Base-by-base conservation (phyloP, 2,797 vertebrate genomes). In the Enteromius thamalakanensis region DNA sequence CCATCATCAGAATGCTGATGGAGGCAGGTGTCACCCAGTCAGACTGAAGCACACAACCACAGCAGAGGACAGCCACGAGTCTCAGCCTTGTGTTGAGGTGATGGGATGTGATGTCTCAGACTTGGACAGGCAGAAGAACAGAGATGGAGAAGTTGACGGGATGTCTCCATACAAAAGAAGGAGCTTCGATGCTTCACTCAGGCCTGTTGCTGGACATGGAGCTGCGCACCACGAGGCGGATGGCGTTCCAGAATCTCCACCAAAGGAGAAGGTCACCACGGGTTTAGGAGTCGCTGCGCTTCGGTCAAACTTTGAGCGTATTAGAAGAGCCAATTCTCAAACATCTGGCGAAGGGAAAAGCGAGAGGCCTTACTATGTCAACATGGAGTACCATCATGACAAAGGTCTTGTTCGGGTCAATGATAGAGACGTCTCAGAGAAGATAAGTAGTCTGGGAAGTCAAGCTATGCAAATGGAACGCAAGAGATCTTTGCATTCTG, bases 381-480 rank as follows among this genome's bases (percentile, higher is more conserved):
- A 98, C 90, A 95, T 99, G 94, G 97, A 99, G 86, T 99, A 97
- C 90, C 97, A 99, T 90, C 96, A 97, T 0, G 98, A 99, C 74
- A 94, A 96, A 45, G 97, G 97, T 68, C 91, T 98, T 83, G 96
- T 98, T 79, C 94, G 96, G 90, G 96, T 98, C 90, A 98, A 97
- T 0, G 97, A 98, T 90, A 96, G 95, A 9, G 97, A 98, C 0
- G 96, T 97, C 84, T 97, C 97, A 0, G 97, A 98, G 84, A 96
- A 96, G 86, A 96, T 98, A 91, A 96, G 96, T 90, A 92, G 94
- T 1, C 93, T 98, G 85, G 97, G 97, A 77, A 97, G 92, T 87
- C 97, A 98, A 88, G 97, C 98, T 88, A 96, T 98, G 96, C 97
- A 97, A 92, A 96, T 98, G 96, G 98, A 99, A 89, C 95, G 96